A percentile compares a stretch with the other conserved stretches of the same genome.
Evolutionary conservation across 1,140 invertebrate species (phyloP).

Genomic region (Dryas iulia): DNA sequence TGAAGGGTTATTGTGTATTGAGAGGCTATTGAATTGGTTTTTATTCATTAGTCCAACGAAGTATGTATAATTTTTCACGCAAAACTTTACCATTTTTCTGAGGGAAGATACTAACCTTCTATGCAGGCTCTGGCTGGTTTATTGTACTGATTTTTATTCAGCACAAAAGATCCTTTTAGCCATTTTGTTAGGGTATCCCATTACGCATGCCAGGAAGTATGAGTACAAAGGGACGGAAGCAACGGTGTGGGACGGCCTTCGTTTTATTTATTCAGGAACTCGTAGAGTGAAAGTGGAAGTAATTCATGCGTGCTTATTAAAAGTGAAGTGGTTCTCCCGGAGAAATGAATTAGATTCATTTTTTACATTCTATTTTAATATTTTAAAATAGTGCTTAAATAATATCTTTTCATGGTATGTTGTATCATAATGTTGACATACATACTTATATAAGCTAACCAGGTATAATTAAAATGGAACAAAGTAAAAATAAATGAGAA

Average conservation of each 20-base stretch:
- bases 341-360: slow-evolving; percentile 23
- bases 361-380: neutral
- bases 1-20: neutral
- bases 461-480: too few relatives aligned
- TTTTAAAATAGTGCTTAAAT: neutral
- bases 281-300: slow-evolving; percentile 46
- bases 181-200: slow-evolving; percentile 69
- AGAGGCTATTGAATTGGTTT: neutral
- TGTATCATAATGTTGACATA: too few relatives aligned
- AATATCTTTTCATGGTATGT: neutral
- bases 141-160: slow-evolving; percentile 68
- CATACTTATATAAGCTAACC: too few relatives aligned
- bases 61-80: neutral
- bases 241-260: slow-evolving; percentile 59
- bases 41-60: neutral
- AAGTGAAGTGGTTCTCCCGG: slow-evolving; percentile 53
- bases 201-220: slow-evolving; percentile 69
- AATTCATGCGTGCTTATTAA: slow-evolving; percentile 74
- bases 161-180: slow-evolving; percentile 58
- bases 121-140: slow-evolving; percentile 41
- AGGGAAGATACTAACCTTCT: slow-evolving; percentile 36
- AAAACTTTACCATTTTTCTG: slow-evolving; percentile 14
- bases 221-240: slow-evolving; percentile 57
- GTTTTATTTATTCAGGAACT: slow-evolving; percentile 71
- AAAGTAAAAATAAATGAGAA: too few relatives aligned